A percentile compares a stretch with the other conserved stretches of the same genome.
Conservation (phyloP, 1,140 invertebrate genomes). For the Hyposmocoma kahamanoa region DNA sequence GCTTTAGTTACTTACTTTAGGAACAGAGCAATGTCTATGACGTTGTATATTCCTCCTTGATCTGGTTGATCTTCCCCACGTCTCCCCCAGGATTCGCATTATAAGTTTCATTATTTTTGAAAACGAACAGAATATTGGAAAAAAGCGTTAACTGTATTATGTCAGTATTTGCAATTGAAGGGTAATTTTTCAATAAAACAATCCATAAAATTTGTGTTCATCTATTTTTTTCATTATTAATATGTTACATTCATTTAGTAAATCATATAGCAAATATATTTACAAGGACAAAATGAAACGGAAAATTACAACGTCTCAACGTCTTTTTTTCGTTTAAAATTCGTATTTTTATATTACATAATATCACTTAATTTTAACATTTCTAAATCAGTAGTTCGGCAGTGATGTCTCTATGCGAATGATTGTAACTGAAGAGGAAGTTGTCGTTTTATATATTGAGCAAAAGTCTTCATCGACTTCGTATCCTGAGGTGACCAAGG, state of each 20-base stretch:
- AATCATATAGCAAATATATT: constrained; percentile 74
- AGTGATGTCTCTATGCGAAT: constrained; percentile 36
- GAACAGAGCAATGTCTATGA: too few species aligned
- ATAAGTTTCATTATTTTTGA: too few species aligned
- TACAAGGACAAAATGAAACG: constrained; percentile 70
- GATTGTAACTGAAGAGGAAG: constrained; percentile 28
- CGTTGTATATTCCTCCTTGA: too few species aligned
- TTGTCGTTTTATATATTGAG: constrained; percentile 2
- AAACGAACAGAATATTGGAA: too few species aligned
- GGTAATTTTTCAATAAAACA: constrained; percentile 42
- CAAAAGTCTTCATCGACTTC: background rate
- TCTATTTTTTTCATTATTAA: constrained; percentile 74
- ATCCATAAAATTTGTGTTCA: constrained; percentile 66
- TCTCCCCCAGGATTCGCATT: too few species aligned
- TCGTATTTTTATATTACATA: constrained; percentile 68
- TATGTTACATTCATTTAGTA: constrained; percentile 75
- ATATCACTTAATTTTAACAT: constrained; percentile 64
- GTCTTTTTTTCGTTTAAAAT: constrained; percentile 65
- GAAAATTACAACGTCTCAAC: constrained; percentile 59
- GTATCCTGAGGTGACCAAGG: too few species aligned
- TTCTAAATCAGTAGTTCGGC: constrained; percentile 53
- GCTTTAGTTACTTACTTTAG: too few species aligned
- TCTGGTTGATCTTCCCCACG: too few species aligned
- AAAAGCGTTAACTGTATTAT: too few species aligned
- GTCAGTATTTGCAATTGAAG: background rate